phyloP scores from a whole-genome alignment of 2,113 vertebrate genomes.

The Phrynocephalus versicolor region DNA sequence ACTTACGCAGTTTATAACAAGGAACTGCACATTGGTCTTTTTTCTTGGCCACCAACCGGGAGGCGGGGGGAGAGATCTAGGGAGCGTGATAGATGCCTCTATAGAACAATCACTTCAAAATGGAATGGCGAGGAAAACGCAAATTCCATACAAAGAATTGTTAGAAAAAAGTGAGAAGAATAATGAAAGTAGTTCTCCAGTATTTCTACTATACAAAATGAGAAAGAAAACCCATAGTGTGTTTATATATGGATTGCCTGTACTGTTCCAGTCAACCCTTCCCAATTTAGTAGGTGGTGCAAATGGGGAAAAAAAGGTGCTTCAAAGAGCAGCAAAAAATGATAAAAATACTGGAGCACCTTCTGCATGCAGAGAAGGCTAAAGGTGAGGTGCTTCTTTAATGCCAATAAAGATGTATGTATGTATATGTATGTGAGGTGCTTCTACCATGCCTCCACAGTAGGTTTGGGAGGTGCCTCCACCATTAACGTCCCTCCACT shows the following conservation, averaged over 20 bases:
- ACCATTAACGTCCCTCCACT: too few species aligned
- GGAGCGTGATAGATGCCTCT: neutral
- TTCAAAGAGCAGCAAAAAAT: neutral
- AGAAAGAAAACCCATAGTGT: neutral
- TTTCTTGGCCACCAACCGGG: too few species aligned
- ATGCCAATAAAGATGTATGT: too few species aligned
- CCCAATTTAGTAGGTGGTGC: neutral
- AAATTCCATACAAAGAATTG: neutral
- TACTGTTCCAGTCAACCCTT: neutral
- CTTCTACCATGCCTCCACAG: neutral
- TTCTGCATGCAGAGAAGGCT: neutral
- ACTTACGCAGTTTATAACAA: neutral
- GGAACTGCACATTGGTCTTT: neutral
- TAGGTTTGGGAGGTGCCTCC: too few species aligned
- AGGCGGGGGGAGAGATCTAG: neutral
- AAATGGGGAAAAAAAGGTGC: neutral
- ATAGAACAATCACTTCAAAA: neutral
- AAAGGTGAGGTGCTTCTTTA: too few species aligned
- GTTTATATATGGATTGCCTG: neutral
- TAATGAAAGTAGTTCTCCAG: neutral
- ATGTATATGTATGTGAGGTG: too few species aligned
- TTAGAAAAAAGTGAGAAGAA: neutral
- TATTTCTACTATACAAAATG: neutral
- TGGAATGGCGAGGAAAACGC: neutral
- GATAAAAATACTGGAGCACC: neutral